These are phyloP conservation scores for Halesus radiatus DNA, from an alignment of 1,140 invertebrate species.

Conservation along the genomic window DNA sequence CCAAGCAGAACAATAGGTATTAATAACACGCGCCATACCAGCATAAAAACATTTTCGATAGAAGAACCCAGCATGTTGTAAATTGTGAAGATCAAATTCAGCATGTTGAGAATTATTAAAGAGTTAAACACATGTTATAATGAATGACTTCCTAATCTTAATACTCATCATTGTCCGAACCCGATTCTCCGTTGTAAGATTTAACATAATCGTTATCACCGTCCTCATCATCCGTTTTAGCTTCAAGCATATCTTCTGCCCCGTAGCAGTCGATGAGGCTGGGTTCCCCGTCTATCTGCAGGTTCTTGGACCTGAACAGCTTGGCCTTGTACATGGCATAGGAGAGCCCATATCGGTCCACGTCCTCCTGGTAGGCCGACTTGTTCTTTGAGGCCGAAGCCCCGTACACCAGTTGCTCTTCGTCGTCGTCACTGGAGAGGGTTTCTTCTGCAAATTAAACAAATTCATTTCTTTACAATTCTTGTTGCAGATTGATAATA, in stretches of 20 bases:
- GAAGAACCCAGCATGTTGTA: no score
- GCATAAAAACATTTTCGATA: no score
- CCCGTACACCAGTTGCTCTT: slow-evolving; percentile 65
- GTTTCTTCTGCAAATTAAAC: slow-evolving; percentile 62
- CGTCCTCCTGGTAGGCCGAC: slow-evolving; percentile 61
- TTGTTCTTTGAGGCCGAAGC: slow-evolving; percentile 51
- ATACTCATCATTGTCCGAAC: slow-evolving; percentile 23
- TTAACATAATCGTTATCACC: slow-evolving; percentile 20
- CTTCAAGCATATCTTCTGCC: slow-evolving; percentile 1
- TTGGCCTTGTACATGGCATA: slow-evolving; percentile 68
- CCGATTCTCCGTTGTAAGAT: slow-evolving; percentile 1
- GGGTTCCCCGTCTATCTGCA: slow-evolving; percentile 27
- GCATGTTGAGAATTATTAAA: no score
- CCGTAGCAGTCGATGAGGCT: slow-evolving; percentile 5
- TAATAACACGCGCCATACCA: no score
- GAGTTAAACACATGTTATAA: no score
- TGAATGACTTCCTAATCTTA: background rate
- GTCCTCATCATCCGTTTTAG: background rate
- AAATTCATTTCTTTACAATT: background rate
- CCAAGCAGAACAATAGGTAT: no score
- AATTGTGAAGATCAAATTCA: no score
- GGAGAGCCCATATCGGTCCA: slow-evolving; percentile 63
- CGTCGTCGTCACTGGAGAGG: slow-evolving; percentile 68
- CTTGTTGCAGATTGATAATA: no score
- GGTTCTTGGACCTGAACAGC: slow-evolving; percentile 55